A percentile compares a stretch with the other conserved stretches of the same genome.
Conservation (phyloP, 2,888 invertebrate genomes). For the Eubasilissa splendida region DNA sequence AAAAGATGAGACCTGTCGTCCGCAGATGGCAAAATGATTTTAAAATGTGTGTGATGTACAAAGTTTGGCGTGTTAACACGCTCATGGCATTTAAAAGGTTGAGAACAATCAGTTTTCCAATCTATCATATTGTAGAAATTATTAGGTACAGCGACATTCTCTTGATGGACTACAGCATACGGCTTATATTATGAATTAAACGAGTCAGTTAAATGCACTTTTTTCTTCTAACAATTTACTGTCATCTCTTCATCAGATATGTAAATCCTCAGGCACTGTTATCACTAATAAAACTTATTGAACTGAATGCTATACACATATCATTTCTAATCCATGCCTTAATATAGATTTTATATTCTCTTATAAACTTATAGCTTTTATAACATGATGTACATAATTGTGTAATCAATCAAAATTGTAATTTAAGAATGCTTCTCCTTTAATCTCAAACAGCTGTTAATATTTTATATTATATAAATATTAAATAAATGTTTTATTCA, state of each 20-base stretch:
- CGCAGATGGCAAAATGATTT: no score
- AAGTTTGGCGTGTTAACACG: no score
- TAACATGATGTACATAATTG: slow-evolving; percentile 32
- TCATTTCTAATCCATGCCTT: slow-evolving; percentile 48
- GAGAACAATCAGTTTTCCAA: no score
- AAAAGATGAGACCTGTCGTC: no score
- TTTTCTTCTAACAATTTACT: not conserved
- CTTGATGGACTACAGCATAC: not conserved
- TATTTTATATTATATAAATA: slow-evolving; percentile 42
- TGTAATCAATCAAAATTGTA: slow-evolving; percentile 22
- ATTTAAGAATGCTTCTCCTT: slow-evolving; percentile 40
- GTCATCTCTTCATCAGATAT: slow-evolving; percentile 1
- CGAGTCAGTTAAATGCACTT: not conserved
- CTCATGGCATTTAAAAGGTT: no score
- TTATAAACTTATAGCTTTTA: slow-evolving; percentile 43
- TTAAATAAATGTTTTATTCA: not conserved
- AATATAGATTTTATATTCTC: slow-evolving; percentile 36
- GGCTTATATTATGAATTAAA: not conserved
- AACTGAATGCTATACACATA: slow-evolving; percentile 49
- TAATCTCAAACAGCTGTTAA: slow-evolving; percentile 39
- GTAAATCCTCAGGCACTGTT: slow-evolving; percentile 36
- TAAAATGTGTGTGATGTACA: no score
- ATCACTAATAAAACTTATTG: slow-evolving; percentile 31
- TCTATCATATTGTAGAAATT: no score
- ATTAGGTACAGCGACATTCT: no score